Evolutionary conservation across 1,140 invertebrate species (phyloP).

Genomic region (Camponotus vicinus): DNA sequence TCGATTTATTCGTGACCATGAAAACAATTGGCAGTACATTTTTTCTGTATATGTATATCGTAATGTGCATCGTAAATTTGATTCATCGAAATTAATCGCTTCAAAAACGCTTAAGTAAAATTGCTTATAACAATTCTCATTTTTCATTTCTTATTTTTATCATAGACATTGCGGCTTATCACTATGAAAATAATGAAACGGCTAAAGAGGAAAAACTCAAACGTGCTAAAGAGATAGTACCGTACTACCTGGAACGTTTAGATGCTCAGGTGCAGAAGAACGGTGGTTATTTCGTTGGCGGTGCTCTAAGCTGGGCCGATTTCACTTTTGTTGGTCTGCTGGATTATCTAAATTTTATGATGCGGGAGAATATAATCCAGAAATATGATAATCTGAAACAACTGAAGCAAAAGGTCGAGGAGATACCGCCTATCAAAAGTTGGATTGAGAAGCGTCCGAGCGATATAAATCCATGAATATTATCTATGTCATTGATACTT

Average conservation of each 20-base stretch:
- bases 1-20: neutral
- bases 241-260: slow-evolving; percentile 81
- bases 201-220: slow-evolving; percentile 76
- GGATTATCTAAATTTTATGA: slow-evolving; percentile 88
- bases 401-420: slow-evolving; percentile 86
- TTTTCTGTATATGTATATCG: neutral
- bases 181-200: slow-evolving; percentile 77
- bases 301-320: slow-evolving; percentile 89
- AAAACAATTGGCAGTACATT: neutral
- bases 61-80: neutral
- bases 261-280: slow-evolving; percentile 84
- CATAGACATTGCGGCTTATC: slow-evolving; percentile 78
- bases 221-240: slow-evolving; percentile 75
- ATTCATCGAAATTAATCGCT: neutral
- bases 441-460: slow-evolving; percentile 89
- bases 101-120: neutral
- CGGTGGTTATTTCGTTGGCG: slow-evolving; percentile 83
- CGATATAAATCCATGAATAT: slow-evolving; percentile 76
- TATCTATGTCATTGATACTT: too few relatives aligned
- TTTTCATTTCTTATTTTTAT: slow-evolving; percentile 65
- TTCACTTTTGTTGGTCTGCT: slow-evolving; percentile 88
- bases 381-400: slow-evolving; percentile 87
- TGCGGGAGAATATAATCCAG: slow-evolving; percentile 86
- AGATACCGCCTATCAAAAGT: slow-evolving; percentile 88
- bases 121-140: slow-evolving; percentile 1